Percentiles rank a stretch among this genome's conserved stretches.
Evolutionary conservation across 2,797 vertebrate species (phyloP).

Genomic region (Paramormyrops hopkinsi): DNA sequence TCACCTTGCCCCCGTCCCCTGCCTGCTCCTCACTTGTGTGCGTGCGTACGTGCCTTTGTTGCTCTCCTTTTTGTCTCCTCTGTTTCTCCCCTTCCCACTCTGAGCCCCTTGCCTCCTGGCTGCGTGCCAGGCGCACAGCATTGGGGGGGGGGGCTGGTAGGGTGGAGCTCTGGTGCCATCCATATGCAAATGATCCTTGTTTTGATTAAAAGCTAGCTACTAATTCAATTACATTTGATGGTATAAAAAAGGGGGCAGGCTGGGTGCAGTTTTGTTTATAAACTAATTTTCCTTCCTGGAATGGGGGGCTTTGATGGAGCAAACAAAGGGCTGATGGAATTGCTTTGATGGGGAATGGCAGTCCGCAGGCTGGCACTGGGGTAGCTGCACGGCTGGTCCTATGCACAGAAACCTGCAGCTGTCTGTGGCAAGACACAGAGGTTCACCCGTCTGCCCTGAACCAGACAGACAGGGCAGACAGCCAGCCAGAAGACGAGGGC

Average conservation of each 20-base stretch:
- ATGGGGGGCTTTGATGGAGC: not conserved
- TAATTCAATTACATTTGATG: constrained; percentile 56
- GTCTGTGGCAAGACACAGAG: not conserved
- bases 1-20: not conserved
- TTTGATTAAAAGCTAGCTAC: constrained; percentile 61
- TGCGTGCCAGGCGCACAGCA: constrained; percentile 37
- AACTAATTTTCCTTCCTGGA: not conserved
- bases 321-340: not conserved
- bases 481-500: not conserved
- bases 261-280: not conserved
- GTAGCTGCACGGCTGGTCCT: not conserved
- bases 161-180: constrained; percentile 29
- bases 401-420: not conserved
- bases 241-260: constrained; percentile 24
- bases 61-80: constrained; percentile 26
- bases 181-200: constrained; percentile 54
- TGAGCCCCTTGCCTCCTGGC: constrained; percentile 27
- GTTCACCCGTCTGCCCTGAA: not conserved
- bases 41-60: not conserved
- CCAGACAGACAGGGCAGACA: not conserved
- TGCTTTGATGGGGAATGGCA: not conserved
- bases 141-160: not conserved
- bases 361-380: not conserved
- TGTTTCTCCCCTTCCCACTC: not conserved
- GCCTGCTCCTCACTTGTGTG: not conserved